Percentiles rank a stretch among this genome's conserved stretches.
These are phyloP conservation scores for Glossophaga mutica DNA, from an alignment of 2,797 vertebrate genomes.

Conservation along the genomic window DNA sequence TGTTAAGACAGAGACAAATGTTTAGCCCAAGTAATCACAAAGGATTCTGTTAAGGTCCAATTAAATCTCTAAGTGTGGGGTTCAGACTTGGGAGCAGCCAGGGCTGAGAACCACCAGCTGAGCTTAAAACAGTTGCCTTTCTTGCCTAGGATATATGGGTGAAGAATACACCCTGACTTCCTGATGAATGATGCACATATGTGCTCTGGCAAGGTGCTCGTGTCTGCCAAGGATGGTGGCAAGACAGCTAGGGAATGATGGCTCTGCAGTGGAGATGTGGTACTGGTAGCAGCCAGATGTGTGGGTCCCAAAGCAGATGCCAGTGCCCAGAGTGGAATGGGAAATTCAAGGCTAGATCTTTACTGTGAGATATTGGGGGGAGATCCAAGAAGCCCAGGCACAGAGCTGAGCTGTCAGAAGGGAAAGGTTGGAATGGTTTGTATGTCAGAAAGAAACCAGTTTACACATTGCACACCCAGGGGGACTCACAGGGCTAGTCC, in stretches of 20 bases:
- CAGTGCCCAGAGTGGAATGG: background rate
- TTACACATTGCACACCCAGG: background rate
- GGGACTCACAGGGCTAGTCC: too few species aligned
- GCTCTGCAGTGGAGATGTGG: background rate
- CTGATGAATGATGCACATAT: background rate
- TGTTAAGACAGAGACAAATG: background rate
- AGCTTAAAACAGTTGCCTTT: background rate
- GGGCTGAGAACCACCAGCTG: background rate
- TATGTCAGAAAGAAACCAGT: background rate
- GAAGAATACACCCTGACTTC: background rate
- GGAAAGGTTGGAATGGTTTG: background rate
- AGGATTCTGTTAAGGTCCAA: background rate
- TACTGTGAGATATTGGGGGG: background rate
- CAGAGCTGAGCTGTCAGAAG: background rate
- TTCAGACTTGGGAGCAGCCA: background rate
- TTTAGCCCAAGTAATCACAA: background rate
- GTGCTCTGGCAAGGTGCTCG: background rate
- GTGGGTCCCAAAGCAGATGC: background rate
- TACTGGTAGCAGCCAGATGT: background rate
- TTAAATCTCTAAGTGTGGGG: background rate
- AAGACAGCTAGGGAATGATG: background rate
- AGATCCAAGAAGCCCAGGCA: background rate
- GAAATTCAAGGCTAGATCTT: background rate
- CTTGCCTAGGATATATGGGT: background rate
- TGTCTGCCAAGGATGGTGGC: background rate